Evolutionary conservation across 1,140 invertebrate genomes (phyloP).

Genomic region (Hycleus cichorii): DNA sequence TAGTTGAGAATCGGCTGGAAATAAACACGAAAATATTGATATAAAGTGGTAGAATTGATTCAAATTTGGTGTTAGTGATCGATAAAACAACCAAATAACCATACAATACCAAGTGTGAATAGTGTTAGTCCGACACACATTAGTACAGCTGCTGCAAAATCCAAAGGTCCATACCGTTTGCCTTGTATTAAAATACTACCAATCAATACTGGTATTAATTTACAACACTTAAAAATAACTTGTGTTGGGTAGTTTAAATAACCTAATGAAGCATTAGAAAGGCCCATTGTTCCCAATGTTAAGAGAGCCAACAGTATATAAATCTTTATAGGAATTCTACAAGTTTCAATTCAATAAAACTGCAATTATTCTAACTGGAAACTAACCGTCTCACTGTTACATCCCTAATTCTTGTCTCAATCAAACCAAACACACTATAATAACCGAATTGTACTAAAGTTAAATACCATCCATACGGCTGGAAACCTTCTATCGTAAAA

Average conservation of each 20-base stretch:
- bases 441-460: slow-evolving; percentile 87
- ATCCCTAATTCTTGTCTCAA: slow-evolving; percentile 63
- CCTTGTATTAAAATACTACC: slow-evolving; percentile 88
- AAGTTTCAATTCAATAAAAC: slow-evolving; percentile 36
- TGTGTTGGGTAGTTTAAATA: slow-evolving; percentile 93
- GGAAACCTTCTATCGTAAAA: slow-evolving; percentile 81
- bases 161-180: slow-evolving; percentile 76
- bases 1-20: slow-evolving; percentile 79
- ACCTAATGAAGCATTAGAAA: slow-evolving; percentile 91
- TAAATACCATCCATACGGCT: slow-evolving; percentile 86
- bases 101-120: slow-evolving; percentile 63
- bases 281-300: slow-evolving; percentile 90
- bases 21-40: not conserved
- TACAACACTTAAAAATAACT: slow-evolving; percentile 95
- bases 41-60: too few species aligned
- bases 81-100: slow-evolving; percentile 19
- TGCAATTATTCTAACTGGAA: not conserved
- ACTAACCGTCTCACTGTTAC: slow-evolving; percentile 59
- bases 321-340: slow-evolving; percentile 72
- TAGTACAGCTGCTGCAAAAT: slow-evolving; percentile 73
- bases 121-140: slow-evolving; percentile 90
- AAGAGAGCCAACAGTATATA: slow-evolving; percentile 79
- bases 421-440: slow-evolving; percentile 73
- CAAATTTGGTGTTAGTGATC: not conserved
- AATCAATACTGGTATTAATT: slow-evolving; percentile 89